Percentiles rank a stretch among this genome's conserved stretches.
Conservation (phyloP, 2,888 invertebrate species). For the Brachypalpus laphriformis region DNA sequence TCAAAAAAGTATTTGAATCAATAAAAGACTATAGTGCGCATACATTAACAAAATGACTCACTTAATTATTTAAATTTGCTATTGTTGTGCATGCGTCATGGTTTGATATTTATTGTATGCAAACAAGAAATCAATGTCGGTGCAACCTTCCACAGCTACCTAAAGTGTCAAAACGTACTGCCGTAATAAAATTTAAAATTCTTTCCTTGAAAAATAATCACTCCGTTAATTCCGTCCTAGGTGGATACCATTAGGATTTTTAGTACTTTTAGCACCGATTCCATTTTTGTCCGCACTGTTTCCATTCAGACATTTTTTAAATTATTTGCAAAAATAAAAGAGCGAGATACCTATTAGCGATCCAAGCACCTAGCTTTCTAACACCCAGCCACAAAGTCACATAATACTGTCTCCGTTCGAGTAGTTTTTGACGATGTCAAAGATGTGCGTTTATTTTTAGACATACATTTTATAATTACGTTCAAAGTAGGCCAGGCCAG, state of each 20-base stretch:
- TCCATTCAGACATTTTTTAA: not conserved
- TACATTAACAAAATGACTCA: not conserved
- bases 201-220: not conserved
- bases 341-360: conserved; percentile 1
- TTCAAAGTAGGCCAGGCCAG: conserved; percentile 62
- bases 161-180: not conserved
- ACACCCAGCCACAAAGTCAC: not conserved
- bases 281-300: not conserved
- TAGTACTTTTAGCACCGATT: not conserved
- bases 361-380: conserved; percentile 22
- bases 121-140: not conserved
- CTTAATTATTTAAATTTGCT: not conserved
- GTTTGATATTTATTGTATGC: too few relatives aligned
- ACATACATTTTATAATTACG: conserved; percentile 61
- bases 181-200: not conserved
- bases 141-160: not conserved
- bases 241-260: not conserved
- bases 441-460: conserved; percentile 57
- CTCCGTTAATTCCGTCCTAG: not conserved
- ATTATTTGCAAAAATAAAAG: not conserved
- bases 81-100: not conserved
- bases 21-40: not conserved
- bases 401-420: not conserved
- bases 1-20: not conserved
- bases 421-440: conserved; percentile 49